Evolutionary conservation across 2,888 invertebrate species (phyloP).

Genomic region (Synanthedon tipuliformis): DNA sequence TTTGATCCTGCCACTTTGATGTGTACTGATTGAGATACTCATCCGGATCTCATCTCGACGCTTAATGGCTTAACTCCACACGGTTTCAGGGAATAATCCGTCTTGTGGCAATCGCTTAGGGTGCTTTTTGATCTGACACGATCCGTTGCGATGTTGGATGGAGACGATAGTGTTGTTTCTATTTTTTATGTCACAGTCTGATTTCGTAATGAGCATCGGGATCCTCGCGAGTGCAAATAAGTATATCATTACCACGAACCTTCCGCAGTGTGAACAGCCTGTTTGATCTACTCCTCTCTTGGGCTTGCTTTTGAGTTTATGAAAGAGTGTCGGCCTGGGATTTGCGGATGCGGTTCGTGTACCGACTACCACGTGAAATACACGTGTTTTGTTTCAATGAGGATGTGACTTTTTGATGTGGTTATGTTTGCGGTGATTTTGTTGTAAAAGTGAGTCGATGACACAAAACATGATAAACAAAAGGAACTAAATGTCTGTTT

Average conservation of each 20-base stretch:
- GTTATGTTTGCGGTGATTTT: too few relatives aligned
- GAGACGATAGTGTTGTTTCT: background rate
- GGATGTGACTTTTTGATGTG: background rate
- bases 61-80: background rate
- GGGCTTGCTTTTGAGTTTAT: background rate
- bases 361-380: background rate
- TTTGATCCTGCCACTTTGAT: constrained; percentile 16
- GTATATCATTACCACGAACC: constrained; percentile 18
- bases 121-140: background rate
- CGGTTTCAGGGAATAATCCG: background rate
- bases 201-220: constrained; percentile 39
- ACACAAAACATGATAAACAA: too few relatives aligned
- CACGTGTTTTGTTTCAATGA: background rate
- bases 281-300: constrained; percentile 15
- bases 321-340: background rate
- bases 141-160: background rate
- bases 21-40: constrained; percentile 21
- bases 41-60: background rate
- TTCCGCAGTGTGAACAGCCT: constrained; percentile 10
- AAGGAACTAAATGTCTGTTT: too few relatives aligned
- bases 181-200: constrained; percentile 9
- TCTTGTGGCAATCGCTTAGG: background rate
- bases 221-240: constrained; percentile 28
- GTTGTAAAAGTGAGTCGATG: too few relatives aligned
- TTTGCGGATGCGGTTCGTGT: background rate